Evolutionary conservation across 2,113 vertebrate species (phyloP).

Genomic region (Oreochromis spilurus): DNA sequence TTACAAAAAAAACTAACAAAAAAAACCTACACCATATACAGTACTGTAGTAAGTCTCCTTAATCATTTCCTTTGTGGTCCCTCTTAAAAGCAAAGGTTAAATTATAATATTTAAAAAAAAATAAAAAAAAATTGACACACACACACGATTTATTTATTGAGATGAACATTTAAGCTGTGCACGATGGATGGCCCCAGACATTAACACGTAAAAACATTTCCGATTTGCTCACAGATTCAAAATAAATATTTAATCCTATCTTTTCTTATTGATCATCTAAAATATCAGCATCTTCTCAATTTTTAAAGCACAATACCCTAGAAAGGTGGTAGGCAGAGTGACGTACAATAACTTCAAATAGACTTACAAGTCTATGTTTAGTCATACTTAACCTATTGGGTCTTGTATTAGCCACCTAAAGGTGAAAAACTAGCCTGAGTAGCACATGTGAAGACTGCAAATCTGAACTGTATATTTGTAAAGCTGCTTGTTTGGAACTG

Average conservation of each 20-base stretch:
- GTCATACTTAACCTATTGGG: slow-evolving; percentile 35
- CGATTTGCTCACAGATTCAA: slow-evolving; percentile 31
- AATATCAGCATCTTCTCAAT: slow-evolving; percentile 35
- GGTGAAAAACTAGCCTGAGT: slow-evolving; percentile 30
- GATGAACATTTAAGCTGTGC: slow-evolving; percentile 25
- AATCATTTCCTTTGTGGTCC: slow-evolving; percentile 47
- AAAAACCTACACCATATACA: slow-evolving; percentile 41
- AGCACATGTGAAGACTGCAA: slow-evolving; percentile 8
- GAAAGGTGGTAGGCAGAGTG: slow-evolving; percentile 1
- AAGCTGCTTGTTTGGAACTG: slow-evolving; percentile 29
- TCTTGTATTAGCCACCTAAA: slow-evolving; percentile 24
- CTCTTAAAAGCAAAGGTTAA: slow-evolving; percentile 35
- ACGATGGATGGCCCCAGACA: neutral
- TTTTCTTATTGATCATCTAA: slow-evolving; percentile 42
- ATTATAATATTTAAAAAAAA: neutral
- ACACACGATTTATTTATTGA: slow-evolving; percentile 2
- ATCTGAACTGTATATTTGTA: neutral
- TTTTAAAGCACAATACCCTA: slow-evolving; percentile 53
- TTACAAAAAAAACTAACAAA: neutral
- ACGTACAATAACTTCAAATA: slow-evolving; percentile 23
- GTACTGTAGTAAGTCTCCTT: slow-evolving; percentile 29
- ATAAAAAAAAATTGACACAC: neutral
- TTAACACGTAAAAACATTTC: neutral
- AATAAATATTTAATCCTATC: slow-evolving; percentile 50
- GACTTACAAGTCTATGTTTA: slow-evolving; percentile 23